phyloP scores from a whole-genome alignment of 2,797 vertebrate genomes.

The Melanotaenia boesemani region DNA sequence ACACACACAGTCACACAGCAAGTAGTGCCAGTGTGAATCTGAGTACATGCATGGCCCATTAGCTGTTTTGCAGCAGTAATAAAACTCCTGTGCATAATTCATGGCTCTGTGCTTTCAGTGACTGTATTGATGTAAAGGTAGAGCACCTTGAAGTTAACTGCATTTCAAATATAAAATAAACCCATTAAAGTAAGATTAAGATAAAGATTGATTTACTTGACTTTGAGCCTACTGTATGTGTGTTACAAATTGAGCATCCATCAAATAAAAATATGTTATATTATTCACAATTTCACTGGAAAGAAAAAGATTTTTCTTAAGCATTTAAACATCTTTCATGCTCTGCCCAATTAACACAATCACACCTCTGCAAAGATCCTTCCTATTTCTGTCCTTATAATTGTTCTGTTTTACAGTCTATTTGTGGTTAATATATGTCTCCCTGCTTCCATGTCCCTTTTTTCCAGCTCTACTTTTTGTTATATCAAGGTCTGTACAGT shows the following conservation, averaged over 20 bases:
- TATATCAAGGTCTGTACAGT: constrained; percentile 52
- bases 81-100: constrained; percentile 72
- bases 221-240: constrained; percentile 27
- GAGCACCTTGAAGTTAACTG: constrained; percentile 60
- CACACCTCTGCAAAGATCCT: constrained; percentile 50
- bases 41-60: constrained; percentile 61
- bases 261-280: constrained; percentile 62
- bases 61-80: constrained; percentile 71
- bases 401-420: constrained; percentile 56
- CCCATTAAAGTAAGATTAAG: constrained; percentile 42
- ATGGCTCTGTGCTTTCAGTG: constrained; percentile 52
- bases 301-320: not conserved
- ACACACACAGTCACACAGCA: constrained; percentile 5
- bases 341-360: constrained; percentile 63
- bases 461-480: constrained; percentile 25
- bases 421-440: constrained; percentile 38
- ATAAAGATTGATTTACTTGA: constrained; percentile 39
- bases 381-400: constrained; percentile 52
- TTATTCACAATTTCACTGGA: constrained; percentile 12
- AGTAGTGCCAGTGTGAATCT: constrained; percentile 49
- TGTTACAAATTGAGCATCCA: constrained; percentile 31
- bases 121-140: constrained; percentile 59
- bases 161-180: constrained; percentile 56
- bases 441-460: constrained; percentile 4
- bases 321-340: constrained; percentile 32